These are phyloP conservation scores for Taphrorychus bicolor DNA, from an alignment of 2,888 invertebrate species.

Conservation along the genomic window DNA sequence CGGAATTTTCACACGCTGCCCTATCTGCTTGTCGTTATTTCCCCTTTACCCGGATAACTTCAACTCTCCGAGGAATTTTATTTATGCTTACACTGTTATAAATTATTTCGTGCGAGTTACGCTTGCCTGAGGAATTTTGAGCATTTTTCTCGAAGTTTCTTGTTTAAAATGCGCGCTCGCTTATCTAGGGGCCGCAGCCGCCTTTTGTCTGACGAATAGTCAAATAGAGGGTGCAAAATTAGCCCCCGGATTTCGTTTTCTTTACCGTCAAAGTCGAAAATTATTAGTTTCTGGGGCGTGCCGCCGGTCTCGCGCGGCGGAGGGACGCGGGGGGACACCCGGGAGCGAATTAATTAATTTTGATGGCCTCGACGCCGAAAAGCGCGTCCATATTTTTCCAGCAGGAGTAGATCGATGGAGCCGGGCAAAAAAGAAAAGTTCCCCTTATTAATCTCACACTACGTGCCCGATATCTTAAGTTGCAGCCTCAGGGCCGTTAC, in stretches of 20 bases:
- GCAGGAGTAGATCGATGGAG: slow-evolving; percentile 10
- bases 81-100: slow-evolving; percentile 12
- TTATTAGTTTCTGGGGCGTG: not conserved
- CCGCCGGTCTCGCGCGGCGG: not conserved
- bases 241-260: not conserved
- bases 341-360: slow-evolving; percentile 5
- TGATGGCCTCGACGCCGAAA: not conserved
- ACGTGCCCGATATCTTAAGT: slow-evolving; percentile 41
- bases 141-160: not conserved
- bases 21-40: slow-evolving; percentile 10
- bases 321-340: not conserved
- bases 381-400: slow-evolving; percentile 17
- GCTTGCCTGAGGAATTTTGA: not conserved
- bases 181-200: slow-evolving; percentile 19
- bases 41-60: slow-evolving; percentile 5
- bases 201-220: slow-evolving; percentile 15
- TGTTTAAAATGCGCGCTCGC: not conserved
- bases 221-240: slow-evolving; percentile 27
- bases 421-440: slow-evolving; percentile 29
- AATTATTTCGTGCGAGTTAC: slow-evolving; percentile 12
- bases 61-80: slow-evolving; percentile 18
- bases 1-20: not conserved
- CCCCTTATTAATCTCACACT: slow-evolving; percentile 40
- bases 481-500: slow-evolving; percentile 35
- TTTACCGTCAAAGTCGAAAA: not conserved